Base-by-base conservation (phyloP, 2,797 vertebrate species). In the Sebastes itinus region DNA sequence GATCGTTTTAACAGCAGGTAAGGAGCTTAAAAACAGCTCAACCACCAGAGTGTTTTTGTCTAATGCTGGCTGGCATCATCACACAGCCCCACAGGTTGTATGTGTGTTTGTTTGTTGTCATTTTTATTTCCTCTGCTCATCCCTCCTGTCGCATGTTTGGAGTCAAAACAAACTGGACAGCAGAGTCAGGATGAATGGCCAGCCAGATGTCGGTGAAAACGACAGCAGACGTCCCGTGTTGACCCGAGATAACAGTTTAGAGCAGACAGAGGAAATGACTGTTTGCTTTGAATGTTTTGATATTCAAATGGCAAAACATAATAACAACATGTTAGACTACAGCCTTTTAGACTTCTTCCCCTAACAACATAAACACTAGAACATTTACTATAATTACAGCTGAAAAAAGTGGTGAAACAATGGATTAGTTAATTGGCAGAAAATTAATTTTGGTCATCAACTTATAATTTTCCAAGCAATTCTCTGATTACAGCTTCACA, bases 91-190 rank as follows among this genome's bases (percentile, higher is more conserved):
- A 84, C 77, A 75, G 82, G 70, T 74, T 77, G 78, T 77, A n/a
- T 72, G 67, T 82, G 74, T 91, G 86, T 92, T 86, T 93, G 83
- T 92, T 88, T 94, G 82, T 92, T 88, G 81, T 89, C 72, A 42
- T 87, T 80, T 86, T 78, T 75, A 60, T 63, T 33, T 14, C n/a
- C 60, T 66, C 67, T 56, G 72, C 72, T 88, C 87, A 84, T 87
- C 86, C 79, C 81, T 72, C 88, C 87, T 88, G 89, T 83, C 69
- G 13, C 85, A 84, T 92, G 91, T 93, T 94, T 92, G 73, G 74
- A 91, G 82, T 93, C 87, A 90, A 93, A 93, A 93, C 91, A 94
- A 91, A 91, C 52, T 23, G 65, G 82, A 87, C 70, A 72, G 78
- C 87, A 61, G 32, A 83, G 89, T 66, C 81, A 83, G 86, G 77